Conservation (phyloP, 2,113 vertebrate species). For the Salvelinus fontinalis region DNA sequence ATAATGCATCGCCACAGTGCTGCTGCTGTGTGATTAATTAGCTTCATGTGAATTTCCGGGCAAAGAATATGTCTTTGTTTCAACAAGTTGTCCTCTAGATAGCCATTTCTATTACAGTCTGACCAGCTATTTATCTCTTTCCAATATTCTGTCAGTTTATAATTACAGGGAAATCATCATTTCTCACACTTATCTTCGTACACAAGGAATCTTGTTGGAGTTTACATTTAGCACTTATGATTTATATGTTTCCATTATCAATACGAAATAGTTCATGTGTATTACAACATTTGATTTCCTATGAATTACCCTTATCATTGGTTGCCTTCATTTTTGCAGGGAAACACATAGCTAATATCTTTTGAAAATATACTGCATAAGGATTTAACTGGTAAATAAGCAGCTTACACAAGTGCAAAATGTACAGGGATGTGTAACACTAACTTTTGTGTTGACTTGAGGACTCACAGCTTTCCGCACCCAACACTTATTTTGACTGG, state of each 20-base stretch:
- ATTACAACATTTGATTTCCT: too few species aligned
- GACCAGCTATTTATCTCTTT: constrained; percentile 71
- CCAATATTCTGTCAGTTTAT: constrained; percentile 71
- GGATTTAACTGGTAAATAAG: not conserved
- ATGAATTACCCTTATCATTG: too few species aligned
- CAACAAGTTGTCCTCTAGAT: constrained; percentile 15
- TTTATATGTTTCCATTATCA: constrained; percentile 79
- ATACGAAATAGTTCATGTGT: constrained; percentile 14
- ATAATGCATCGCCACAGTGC: constrained; percentile 1
- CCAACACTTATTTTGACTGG: not conserved
- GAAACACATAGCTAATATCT: not conserved
- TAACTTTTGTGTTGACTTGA: not conserved
- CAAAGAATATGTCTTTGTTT: constrained; percentile 44
- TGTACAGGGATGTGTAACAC: not conserved
- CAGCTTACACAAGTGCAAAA: too few species aligned
- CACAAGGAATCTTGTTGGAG: constrained; percentile 74
- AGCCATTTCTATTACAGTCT: constrained; percentile 20
- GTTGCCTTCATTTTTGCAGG: too few species aligned
- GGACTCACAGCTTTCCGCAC: not conserved
- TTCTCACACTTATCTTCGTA: constrained; percentile 81
- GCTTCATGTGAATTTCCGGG: constrained; percentile 7
- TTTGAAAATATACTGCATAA: not conserved
- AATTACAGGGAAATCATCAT: constrained; percentile 74
- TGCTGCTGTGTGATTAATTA: constrained; percentile 39
- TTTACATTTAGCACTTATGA: constrained; percentile 77